Evolutionary conservation across 2,888 invertebrate genomes (phyloP), one percentile per base, ranked within the genome.

Genomic region (Teleogryllus oceanicus): DNA sequence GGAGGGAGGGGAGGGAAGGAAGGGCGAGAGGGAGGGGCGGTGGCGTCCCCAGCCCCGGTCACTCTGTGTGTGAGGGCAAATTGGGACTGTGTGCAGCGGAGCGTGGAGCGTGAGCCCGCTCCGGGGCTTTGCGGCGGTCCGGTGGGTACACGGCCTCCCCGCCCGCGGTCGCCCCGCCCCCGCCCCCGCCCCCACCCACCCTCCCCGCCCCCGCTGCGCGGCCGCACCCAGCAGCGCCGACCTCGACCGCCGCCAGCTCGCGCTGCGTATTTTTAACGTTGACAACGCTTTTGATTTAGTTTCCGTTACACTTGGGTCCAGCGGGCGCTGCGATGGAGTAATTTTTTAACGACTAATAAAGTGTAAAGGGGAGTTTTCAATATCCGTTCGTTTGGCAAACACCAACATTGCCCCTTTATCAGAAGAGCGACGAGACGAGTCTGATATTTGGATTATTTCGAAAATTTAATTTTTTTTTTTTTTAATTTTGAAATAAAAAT

Each of bases 51-150:
- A 13, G 13, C 62, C 62, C 62, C 62, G 62, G 62, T 62, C 62
- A 62, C 62, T 62, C 62, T 62, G 62, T 62, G 62, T 62, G 62
- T 62, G 62, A 62, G 62, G 62, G 62, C n/a, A 62, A 62, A 62
- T 62, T 62, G 62, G 62, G 62, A 62, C 62, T 62, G 62, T 62
- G 62, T 62, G 62, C 62, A 62, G 62, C 62, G 62, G 13, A 62
- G 62, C 62, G 62, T 13, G 62, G 16, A n/a, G 16, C 62, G 16
- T 13, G 62, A n/a, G 16, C 62, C 62, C 16, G 16, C n/a, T 62
- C 16, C 16, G 62, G 62, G 62, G 62, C 62, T 62, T 62, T 62
- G 62, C 62, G 62, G 62, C 62, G 62, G 62, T 62, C 62, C 62
- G 62, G 62, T 62, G 16, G 62, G 62, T 62, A 62, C 62, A 62